These are phyloP conservation scores for Peromyscus melanophrys DNA, from an alignment of 2,797 vertebrate genomes.

Conservation along the genomic window DNA sequence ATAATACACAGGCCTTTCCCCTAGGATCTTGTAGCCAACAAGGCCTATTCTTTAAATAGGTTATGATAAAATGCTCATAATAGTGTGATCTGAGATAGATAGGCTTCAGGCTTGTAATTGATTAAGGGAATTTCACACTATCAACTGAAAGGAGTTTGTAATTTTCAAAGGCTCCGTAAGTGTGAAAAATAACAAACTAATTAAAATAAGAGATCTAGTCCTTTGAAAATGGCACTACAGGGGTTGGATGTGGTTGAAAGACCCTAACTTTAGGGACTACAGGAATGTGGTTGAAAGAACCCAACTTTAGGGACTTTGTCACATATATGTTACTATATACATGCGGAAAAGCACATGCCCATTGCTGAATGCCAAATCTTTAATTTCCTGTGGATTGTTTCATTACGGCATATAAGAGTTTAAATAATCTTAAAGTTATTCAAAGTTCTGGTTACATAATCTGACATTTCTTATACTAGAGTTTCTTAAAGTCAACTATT, in stretches of 20 bases:
- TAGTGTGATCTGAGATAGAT: background rate
- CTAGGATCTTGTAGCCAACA: background rate
- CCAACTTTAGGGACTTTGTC: constrained; percentile 25
- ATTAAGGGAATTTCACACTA: background rate
- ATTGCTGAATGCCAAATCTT: background rate
- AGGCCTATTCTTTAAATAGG: background rate
- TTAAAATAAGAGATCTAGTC: background rate
- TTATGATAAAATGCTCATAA: background rate
- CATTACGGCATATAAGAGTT: background rate
- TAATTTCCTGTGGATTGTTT: constrained; percentile 25
- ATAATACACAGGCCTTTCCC: background rate
- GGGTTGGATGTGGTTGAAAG: background rate
- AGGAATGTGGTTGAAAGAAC: background rate
- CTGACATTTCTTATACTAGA: constrained; percentile 10
- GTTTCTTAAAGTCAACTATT: constrained; percentile 40
- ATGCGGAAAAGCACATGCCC: constrained; percentile 9
- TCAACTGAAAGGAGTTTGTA: constrained; percentile 26
- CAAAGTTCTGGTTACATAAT: background rate
- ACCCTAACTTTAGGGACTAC: background rate
- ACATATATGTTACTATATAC: background rate
- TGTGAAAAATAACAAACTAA: constrained; percentile 53
- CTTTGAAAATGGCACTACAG: background rate
- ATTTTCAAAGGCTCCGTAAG: constrained; percentile 14
- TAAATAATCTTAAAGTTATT: background rate
- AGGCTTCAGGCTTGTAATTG: background rate